phyloP scores from a whole-genome alignment of 2,888 invertebrate genomes.

The Drosophila pseudotakahashii region DNA sequence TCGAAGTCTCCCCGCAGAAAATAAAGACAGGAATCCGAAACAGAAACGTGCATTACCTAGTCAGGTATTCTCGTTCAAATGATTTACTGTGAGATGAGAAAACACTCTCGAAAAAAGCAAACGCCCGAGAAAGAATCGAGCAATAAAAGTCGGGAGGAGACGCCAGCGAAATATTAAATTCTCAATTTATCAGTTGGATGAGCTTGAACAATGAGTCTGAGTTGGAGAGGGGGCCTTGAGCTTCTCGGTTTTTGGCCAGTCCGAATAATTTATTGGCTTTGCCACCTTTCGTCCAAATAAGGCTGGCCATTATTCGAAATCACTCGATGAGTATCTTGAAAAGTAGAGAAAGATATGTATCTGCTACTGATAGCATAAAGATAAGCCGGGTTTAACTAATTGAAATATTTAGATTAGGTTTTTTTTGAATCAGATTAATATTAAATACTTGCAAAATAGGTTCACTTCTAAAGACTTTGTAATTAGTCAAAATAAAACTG shows the following conservation, averaged over 20 bases:
- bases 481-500: too few relatives aligned
- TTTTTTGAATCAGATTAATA: too few relatives aligned
- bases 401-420: too few relatives aligned
- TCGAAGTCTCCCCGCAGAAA: not conserved
- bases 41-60: slow-evolving; percentile 19
- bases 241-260: slow-evolving; percentile 12
- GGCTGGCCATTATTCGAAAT: slow-evolving; percentile 9
- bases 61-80: slow-evolving; percentile 49
- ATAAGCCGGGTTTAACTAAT: not conserved
- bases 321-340: not conserved
- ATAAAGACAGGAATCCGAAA: slow-evolving; percentile 1
- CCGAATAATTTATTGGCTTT: slow-evolving; percentile 30
- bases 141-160: slow-evolving; percentile 32
- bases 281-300: slow-evolving; percentile 13
- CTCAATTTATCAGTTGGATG: slow-evolving; percentile 25
- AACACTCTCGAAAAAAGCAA: slow-evolving; percentile 33
- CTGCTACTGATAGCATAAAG: not conserved
- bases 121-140: slow-evolving; percentile 33
- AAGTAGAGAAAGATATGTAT: not conserved
- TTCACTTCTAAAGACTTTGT: too few relatives aligned
- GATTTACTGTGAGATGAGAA: slow-evolving; percentile 70
- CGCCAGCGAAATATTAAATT: slow-evolving; percentile 47
- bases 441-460: too few relatives aligned
- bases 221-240: slow-evolving; percentile 13
- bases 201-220: slow-evolving; percentile 26